These are phyloP conservation scores for Hirtodrosophila alboralis DNA, from an alignment of 2,888 invertebrate genomes.

Conservation along the genomic window DNA sequence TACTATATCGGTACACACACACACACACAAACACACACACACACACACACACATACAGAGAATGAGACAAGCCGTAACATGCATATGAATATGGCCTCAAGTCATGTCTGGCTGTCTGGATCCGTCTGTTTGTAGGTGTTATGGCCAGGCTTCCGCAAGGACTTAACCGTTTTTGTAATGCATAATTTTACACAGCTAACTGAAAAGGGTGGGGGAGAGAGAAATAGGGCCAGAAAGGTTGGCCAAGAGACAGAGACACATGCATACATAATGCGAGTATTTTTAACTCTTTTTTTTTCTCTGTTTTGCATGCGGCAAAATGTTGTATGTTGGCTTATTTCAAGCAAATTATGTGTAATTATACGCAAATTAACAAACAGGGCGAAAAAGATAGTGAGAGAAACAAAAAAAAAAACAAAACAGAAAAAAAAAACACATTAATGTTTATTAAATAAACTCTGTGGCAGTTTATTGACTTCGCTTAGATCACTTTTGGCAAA, in stretches of 20 bases:
- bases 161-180: conserved; percentile 80
- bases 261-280: conserved; percentile 72
- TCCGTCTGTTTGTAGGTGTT: conserved; percentile 68
- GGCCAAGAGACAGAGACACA: conserved; percentile 32
- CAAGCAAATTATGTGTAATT: conserved; percentile 70
- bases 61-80: conserved; percentile 52
- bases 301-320: conserved; percentile 38
- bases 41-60: neutral
- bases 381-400: neutral
- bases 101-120: conserved; percentile 49
- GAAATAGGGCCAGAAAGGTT: neutral
- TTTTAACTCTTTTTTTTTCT: conserved; percentile 37
- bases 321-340: conserved; percentile 51
- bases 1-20: conserved; percentile 52
- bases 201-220: neutral
- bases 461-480: conserved; percentile 70
- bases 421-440: conserved; percentile 35
- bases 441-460: conserved; percentile 70
- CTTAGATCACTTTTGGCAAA: conserved; percentile 55
- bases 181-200: conserved; percentile 65
- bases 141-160: conserved; percentile 76
- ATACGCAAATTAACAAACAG: conserved; percentile 70
- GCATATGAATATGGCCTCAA: conserved; percentile 71
- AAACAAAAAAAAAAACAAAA: no score
- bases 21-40: conserved; percentile 7